A percentile compares a stretch with the other conserved stretches of the same genome.
These are phyloP conservation scores for Phrynocephalus versicolor DNA, from an alignment of 2,113 vertebrate species.

Conservation along the genomic window DNA sequence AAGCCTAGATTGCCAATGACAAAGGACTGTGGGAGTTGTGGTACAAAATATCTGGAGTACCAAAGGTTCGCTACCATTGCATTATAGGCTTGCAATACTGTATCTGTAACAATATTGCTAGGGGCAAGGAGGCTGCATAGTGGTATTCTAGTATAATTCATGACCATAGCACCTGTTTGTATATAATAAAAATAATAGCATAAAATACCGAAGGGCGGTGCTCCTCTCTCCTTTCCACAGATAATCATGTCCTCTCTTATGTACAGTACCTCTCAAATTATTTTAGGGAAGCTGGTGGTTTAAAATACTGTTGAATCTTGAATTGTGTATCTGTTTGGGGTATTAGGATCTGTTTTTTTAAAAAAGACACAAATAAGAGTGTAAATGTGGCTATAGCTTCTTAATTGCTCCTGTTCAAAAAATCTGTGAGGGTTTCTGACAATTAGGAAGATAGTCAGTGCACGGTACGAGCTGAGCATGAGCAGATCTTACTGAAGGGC, in stretches of 20 bases:
- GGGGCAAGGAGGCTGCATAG: no score
- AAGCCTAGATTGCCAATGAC: no score
- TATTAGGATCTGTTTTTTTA: not conserved
- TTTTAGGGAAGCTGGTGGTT: not conserved
- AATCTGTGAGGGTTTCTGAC: not conserved
- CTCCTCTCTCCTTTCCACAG: no score
- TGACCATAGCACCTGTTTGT: not conserved
- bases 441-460: no score
- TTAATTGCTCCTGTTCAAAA: not conserved
- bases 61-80: no score
- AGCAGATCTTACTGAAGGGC: no score
- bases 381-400: not conserved
- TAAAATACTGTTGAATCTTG: not conserved
- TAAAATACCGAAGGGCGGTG: no score
- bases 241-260: no score
- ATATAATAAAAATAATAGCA: no score
- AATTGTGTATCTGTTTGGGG: not conserved
- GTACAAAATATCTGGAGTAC: no score
- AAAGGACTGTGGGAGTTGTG: no score
- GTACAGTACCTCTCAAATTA: not conserved
- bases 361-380: not conserved
- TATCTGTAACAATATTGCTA: conserved; percentile 22
- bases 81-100: conserved; percentile 51
- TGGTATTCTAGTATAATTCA: no score
- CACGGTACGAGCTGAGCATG: not conserved